Evolutionary conservation across 2,113 vertebrate species (phyloP), one percentile per base, ranked within the genome.

Genomic region (Morone chrysops): DNA sequence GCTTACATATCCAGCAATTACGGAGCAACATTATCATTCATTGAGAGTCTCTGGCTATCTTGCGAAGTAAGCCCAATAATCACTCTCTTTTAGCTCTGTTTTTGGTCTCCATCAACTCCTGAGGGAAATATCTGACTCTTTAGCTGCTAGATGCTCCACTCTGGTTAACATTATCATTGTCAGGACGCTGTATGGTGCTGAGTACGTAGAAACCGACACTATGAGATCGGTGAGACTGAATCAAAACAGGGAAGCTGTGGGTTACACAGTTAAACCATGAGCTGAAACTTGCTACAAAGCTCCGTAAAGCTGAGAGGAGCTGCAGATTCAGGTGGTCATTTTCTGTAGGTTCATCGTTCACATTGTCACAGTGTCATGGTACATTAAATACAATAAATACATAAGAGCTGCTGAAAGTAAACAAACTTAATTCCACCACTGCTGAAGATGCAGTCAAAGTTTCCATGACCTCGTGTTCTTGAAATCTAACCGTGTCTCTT

Each of bases 401-500:
- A 2, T 7, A 22, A 36, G 4, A 20, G 22, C 14, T 10, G 6
- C 50, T 68, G 56, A 22, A 25, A 45, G 8, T 71, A 10, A 75
- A 61, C 31, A 13, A n/a, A 22, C 13, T 59, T 12, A 53, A 20
- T 62, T 43, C 36, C 50, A 22, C 0, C 14, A 12, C 20, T 31
- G 36, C 45, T 83, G 76, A 80, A 81, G 78, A 54, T 70, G 63
- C 25, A 38, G 18, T 50, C 25, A 54, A 47, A 18, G 54, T 81
- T 63, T 56, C 47, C 41, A 8, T 66, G 71, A 56, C 18, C 25
- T 18, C 47, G 56, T 56, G 53, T 72, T 78, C 62, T 48, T 84
- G 60, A 82, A 83, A 75, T 75, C 16, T 25, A 80, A 81, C 74
- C 80, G 31, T 41, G 76, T 83, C 69, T 75, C 59, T 81, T 77